Evolutionary conservation across 2,888 invertebrate genomes (phyloP), one percentile per base, ranked within the genome.

Genomic region (Cabera pusaria): DNA sequence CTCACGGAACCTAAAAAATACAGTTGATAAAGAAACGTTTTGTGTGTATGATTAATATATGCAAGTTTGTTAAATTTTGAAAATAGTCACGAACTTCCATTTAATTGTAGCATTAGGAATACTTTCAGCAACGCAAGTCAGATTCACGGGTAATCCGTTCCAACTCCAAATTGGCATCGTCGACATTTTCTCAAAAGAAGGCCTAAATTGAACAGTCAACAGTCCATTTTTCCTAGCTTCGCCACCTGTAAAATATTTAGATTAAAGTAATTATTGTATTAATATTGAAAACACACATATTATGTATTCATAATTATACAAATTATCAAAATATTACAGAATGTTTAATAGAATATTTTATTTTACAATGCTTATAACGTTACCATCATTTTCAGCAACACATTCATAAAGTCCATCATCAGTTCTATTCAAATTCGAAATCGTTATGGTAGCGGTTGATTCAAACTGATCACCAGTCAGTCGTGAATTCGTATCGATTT

Each of bases 331-430:
- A n/a, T n/a, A n/a, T n/a, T n/a, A n/a, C n/a, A n/a, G n/a, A n/a
- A n/a, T n/a, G n/a, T n/a, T n/a, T n/a, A n/a, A n/a, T n/a, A n/a
- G n/a, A n/a, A n/a, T n/a, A n/a, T n/a, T 14, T 14, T 14, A 14
- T 14, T 14, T 14, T 14, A 14, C 14, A n/a, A n/a, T n/a, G n/a
- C n/a, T n/a, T 14, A 14, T 14, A 2, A 14, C 2, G 3, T 43
- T 72, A 87, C 87, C 96, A 64, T 92, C 91, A 64, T 97, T 97
- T 59, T 91, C 90, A 2, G 97, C 97, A 28, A 95, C 90, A 69
- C 97, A 97, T 66, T 95, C 95, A 72, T 97, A 97, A 4, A 97
- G 88, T 0, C 97, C 97, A 73, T 97, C 97, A 73, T 97, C 95
- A 1, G 91, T 90, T 44, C 95, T 90, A 31, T 91, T 90, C 6